Base-by-base conservation (phyloP, 2,797 vertebrate genomes). In the Poliocrania exsul region DNA sequence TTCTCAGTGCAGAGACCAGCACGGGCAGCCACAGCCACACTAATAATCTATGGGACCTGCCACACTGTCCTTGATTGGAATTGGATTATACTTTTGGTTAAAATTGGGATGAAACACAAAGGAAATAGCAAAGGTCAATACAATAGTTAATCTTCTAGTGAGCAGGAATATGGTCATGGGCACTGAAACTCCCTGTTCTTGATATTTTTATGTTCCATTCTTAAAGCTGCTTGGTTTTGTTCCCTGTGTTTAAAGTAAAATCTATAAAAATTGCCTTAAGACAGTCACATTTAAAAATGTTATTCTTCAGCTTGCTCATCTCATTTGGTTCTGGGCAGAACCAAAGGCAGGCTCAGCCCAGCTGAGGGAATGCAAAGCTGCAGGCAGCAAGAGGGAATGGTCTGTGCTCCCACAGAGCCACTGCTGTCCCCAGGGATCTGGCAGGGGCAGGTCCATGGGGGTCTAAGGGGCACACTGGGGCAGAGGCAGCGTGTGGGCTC, bases 351-450 rank as follows among this genome's bases (percentile, higher is more conserved):
- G 35, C n/a, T 71, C 12, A 47, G 87, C 44, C 67, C 33, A 25
- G 51, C 61, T 33, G 37, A n/a, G 61, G n/a, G 71, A 53, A 12
- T 1, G 0, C 46, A 15, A 3, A 2, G 21, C 21, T 1, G 0
- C 69, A 44, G n/a, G 23, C 37, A 66, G 16, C 4, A 25, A 10
- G 14, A 1, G 11, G 29, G 25, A 21, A 16, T 58, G 46, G 11
- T 42, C 66, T 67, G 62, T 8, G 33, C 12, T 67, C 58, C 29
- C 62, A 5, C 21, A 5, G 33, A 37, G 15, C 13, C 60, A 37
- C 29, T 6, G 9, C 38, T 47, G 33, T 8, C 16, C 33, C 47
- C 79, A 37, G 0, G 38, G 28, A 50, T 6, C 44, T 47, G 40
- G 24, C 75, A 79, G 71, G 1, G 21, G 47, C 80, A 81, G 25